Evolutionary conservation across 2,797 vertebrate species (phyloP).

Genomic region (Alosa sapidissima): DNA sequence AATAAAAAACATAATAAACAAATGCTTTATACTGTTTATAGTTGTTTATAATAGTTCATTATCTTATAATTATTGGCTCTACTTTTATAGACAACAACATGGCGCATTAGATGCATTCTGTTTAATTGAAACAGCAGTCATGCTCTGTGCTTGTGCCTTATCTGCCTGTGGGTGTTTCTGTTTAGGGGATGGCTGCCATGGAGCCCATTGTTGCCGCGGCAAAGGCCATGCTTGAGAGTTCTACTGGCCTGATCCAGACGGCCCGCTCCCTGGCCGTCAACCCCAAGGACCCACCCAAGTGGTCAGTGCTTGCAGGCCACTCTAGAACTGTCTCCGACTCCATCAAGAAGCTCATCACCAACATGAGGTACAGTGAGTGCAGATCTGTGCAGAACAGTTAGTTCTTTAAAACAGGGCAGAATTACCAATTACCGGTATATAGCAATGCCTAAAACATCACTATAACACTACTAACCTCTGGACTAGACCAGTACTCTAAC

Average conservation of each 20-base stretch:
- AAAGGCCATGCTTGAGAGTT: constrained; percentile 95
- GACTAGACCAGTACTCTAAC: no score
- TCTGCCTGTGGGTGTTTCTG: not conserved
- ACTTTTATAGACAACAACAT: not conserved
- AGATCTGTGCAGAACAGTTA: not conserved
- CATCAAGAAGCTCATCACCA: constrained; percentile 98
- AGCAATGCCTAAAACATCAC: not conserved
- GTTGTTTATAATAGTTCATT: not conserved
- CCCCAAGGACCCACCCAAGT: constrained; percentile 94
- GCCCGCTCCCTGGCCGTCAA: constrained; percentile 95
- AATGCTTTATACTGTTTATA: not conserved
- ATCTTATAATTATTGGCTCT: not conserved
- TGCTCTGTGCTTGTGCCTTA: not conserved
- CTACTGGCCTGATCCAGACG: constrained; percentile 93
- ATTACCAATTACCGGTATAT: no score
- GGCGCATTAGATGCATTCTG: not conserved
- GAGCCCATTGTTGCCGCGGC: constrained; percentile 91
- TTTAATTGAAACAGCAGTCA: not conserved
- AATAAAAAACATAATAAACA: not conserved
- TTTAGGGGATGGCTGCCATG: constrained; percentile 90
- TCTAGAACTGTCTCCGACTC: constrained; percentile 96
- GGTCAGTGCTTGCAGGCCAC: constrained; percentile 94
- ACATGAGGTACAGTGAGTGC: constrained; percentile 84
- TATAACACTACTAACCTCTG: not conserved
- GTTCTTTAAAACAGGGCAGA: no score